phyloP scores from a whole-genome alignment of 2,113 vertebrate genomes.

The Thinocorus orbignyianus region DNA sequence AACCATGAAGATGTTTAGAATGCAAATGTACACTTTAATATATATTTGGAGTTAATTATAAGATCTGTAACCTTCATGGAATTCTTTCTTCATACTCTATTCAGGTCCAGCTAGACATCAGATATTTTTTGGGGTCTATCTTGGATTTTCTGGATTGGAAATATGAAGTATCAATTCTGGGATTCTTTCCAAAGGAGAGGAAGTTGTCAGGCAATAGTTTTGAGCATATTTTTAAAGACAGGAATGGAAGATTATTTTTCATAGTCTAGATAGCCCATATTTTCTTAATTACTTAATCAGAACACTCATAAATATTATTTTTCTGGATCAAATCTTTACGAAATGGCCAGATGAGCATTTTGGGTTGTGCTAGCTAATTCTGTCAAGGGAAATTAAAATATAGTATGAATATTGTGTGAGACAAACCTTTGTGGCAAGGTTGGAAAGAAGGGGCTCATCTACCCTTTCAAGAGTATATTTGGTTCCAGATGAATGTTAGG shows the following conservation, averaged over 20 bases:
- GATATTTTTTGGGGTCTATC: neutral
- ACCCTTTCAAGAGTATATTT: neutral
- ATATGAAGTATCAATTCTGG: neutral
- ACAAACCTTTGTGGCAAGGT: neutral
- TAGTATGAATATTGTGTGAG: neutral
- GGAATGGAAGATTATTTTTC: neutral
- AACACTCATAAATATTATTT: slow-evolving; percentile 23
- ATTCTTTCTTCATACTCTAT: neutral
- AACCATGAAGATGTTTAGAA: neutral
- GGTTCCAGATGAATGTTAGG: neutral
- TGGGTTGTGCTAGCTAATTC: neutral
- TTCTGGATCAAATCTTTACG: slow-evolving; percentile 12
- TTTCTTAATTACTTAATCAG: slow-evolving; percentile 42
- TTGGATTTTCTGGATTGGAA: neutral
- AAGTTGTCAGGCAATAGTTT: neutral
- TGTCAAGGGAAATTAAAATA: neutral
- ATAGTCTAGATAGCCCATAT: neutral
- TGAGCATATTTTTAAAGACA: neutral
- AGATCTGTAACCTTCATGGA: neutral
- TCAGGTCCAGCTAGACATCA: neutral
- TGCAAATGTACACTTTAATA: neutral
- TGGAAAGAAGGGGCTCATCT: neutral
- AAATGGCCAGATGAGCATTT: slow-evolving; percentile 1
- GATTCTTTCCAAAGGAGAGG: neutral
- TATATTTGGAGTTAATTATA: neutral